phyloP scores from a whole-genome alignment of 2,113 vertebrate genomes.

The Pomatostomus ruficeps region DNA sequence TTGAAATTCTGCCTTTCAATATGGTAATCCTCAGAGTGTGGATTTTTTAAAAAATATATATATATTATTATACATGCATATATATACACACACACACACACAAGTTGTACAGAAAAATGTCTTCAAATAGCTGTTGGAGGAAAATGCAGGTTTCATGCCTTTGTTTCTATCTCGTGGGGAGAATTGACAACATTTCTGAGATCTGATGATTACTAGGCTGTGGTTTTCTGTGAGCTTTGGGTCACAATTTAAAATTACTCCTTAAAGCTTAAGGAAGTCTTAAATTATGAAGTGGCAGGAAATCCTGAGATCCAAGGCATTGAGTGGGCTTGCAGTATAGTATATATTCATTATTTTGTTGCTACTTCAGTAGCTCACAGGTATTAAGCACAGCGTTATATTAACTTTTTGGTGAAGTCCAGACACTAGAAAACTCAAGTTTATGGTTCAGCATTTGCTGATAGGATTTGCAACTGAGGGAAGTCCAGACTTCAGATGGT shows the following conservation, averaged over 20 bases:
- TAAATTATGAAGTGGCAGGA: neutral
- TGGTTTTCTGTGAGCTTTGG: neutral
- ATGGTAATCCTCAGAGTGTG: neutral
- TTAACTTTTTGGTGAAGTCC: neutral
- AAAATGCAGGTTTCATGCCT: neutral
- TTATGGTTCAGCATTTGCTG: slow-evolving; percentile 14
- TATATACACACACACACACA: no score
- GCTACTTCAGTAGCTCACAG: neutral
- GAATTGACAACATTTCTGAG: neutral
- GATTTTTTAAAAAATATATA: neutral
- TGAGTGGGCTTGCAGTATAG: neutral
- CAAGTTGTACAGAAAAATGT: neutral
- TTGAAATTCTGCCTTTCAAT: neutral
- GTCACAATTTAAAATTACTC: neutral
- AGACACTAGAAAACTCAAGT: neutral
- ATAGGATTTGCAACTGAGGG: slow-evolving; percentile 23
- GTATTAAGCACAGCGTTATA: neutral
- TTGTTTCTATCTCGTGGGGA: neutral
- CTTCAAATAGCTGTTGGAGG: neutral
- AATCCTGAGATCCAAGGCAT: neutral
- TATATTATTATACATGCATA: neutral
- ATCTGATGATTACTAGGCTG: neutral
- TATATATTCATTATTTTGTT: neutral
- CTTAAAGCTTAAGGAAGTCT: neutral
- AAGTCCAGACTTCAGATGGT: neutral